Evolutionary conservation across 2,113 vertebrate genomes (phyloP), one percentile per base, ranked within the genome.

Genomic region (Paracanthobrama guichenoti): DNA sequence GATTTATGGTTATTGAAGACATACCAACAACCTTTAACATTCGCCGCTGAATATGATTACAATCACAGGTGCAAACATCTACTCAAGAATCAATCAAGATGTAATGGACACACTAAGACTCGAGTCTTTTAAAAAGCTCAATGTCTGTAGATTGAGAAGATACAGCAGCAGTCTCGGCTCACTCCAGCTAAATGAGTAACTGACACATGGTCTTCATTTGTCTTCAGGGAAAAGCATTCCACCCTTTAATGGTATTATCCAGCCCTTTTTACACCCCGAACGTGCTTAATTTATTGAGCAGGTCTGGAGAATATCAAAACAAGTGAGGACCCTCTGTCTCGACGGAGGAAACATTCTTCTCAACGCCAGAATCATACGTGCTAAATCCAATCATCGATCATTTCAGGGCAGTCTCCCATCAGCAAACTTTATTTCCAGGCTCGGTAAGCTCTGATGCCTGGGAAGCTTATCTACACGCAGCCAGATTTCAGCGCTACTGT

Each of bases 171-270:
- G 62, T 66, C 78, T 53, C 60, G 35, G 77, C 59, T 84, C 85
- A 85, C 84, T 72, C 71, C 77, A 67, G 78, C 84, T 87, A 86
- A 89, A 87, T 87, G 88, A 89, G 85, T 87, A 87, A 87, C 85
- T 84, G 86, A 87, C 83, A 84, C 88, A 69, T 87, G 72, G 85
- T 69, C 66, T 79, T 86, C 83, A 86, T 86, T 87, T 83, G 86
- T 87, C 88, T 89, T 85, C 66, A 62, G 88, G 86, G 86, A 86
- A 82, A 87, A 84, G 88, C 86, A 55, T 73, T 71, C 66, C 75
- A 84, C 78, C 87, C 71, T 88, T 74, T 50, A 46, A 85, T 76
- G 55, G 78, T 75, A 69, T 73, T 46, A 80, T 79, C 84, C 71
- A 44, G 81, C 77, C 81, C 76, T 69, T 72, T 85, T 75, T 80